A percentile compares a stretch with the other conserved stretches of the same genome.
Conservation (phyloP, 1,140 invertebrate genomes). For the Stratiolaelaps scimitus region DNA sequence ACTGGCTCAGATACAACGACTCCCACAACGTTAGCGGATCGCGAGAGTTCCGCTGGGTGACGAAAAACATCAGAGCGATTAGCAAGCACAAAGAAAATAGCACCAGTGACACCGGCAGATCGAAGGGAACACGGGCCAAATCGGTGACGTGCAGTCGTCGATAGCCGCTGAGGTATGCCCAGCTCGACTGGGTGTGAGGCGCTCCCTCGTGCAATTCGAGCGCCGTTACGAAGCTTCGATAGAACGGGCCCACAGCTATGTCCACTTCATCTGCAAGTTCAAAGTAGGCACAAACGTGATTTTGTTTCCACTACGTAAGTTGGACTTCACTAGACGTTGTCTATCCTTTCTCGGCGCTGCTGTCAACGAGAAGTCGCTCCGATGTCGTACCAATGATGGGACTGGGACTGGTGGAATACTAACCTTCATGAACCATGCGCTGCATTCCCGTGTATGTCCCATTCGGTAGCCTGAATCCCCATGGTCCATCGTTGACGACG, state of each 20-base stretch:
- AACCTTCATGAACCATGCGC: not conserved
- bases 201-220: not conserved
- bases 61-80: too few species aligned
- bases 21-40: too few species aligned
- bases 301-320: too few species aligned
- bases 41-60: too few species aligned
- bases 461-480: not conserved
- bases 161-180: not conserved
- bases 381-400: too few species aligned
- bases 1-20: too few species aligned
- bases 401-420: too few species aligned
- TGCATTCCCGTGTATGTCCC: not conserved
- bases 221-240: not conserved
- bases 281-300: too few species aligned
- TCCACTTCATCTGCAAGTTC: conserved; percentile 1
- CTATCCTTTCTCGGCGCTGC: too few species aligned
- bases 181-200: not conserved
- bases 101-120: not conserved
- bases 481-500: not conserved
- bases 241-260: conserved; percentile 1
- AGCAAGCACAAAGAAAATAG: too few species aligned
- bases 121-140: not conserved
- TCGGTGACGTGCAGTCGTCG: not conserved
- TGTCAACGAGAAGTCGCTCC: too few species aligned
- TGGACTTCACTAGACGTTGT: too few species aligned